Base-by-base conservation (phyloP, 2,888 invertebrate species). In the Drosophila falleni region DNA sequence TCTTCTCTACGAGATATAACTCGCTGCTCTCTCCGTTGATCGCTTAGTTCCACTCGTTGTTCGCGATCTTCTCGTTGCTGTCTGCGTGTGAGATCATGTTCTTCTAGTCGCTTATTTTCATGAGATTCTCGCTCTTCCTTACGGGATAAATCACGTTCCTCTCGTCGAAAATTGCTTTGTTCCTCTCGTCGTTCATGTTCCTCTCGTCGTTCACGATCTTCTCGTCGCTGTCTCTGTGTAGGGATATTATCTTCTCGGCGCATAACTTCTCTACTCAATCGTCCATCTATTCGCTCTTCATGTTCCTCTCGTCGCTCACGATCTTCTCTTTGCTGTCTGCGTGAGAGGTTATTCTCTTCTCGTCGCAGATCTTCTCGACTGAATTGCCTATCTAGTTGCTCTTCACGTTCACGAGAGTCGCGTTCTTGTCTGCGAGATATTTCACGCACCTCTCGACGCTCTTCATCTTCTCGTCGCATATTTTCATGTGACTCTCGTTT, bases 381-480 rank as follows among this genome's bases (percentile, higher is more conserved):
- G 4, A 26, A 26, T 13, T 11, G 54, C 5, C 29, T 41, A 5
- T 54, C 41, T 1, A 26, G 1, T 54, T 15, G 41, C 11, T 54
- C 13, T 9, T 29, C 15, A 5, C 42, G 49, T 37, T 37, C 35
- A 6, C 2, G 39, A 5, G 39, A 39, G 9, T 47, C 37, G 0
- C 47, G 79, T 8, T 64, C 60, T 6, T 50, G 42, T 35, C 39
- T 33, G 6, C 47, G 60, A 0, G 44, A 16, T 11, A 16, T 9
- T 23, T 51, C 60, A 1, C 41, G 37, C 0, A 33, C 42, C 0
- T 23, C 53, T 26, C 29, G 39, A n/a, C 35, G 35, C 1, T 16
- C 8, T 1, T 8, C 26, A 26, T 26, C 26, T 26, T 2, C 26
- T 26, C 29, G 29, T 0, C 33, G 42, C 11, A 29, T 29, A 13